phyloP scores from a whole-genome alignment of 2,113 vertebrate genomes.

The Vulpes vulpes region DNA sequence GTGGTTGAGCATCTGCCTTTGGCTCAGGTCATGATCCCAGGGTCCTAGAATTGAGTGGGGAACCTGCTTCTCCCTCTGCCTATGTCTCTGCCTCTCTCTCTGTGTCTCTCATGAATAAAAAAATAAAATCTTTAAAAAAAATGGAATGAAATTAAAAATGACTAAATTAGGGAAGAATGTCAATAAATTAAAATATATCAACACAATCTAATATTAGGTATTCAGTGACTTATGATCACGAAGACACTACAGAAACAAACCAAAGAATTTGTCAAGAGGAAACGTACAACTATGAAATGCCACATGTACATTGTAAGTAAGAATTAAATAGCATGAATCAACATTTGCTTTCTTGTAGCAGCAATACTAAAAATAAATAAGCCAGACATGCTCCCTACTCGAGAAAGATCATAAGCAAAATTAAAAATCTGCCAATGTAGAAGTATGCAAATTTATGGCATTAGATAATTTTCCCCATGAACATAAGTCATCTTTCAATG shows the following conservation, averaged over 20 bases:
- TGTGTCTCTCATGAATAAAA: too few relatives aligned
- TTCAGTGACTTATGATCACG: not conserved
- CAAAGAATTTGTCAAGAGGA: not conserved
- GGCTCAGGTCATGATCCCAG: too few relatives aligned
- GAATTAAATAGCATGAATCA: slow-evolving; percentile 25
- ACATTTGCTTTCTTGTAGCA: slow-evolving; percentile 61
- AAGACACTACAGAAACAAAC: not conserved
- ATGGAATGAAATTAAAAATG: not conserved
- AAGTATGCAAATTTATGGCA: slow-evolving; percentile 42
- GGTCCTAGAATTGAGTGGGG: too few relatives aligned
- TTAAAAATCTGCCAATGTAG: slow-evolving; percentile 54
- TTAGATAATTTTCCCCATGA: slow-evolving; percentile 37
- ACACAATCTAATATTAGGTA: not conserved
- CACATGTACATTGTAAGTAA: slow-evolving; percentile 5
- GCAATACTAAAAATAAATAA: slow-evolving; percentile 57
- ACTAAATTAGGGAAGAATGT: not conserved
- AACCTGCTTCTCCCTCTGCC: too few relatives aligned
- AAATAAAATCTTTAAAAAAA: not conserved
- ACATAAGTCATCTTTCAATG: slow-evolving; percentile 39
- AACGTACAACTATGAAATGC: slow-evolving; percentile 20
- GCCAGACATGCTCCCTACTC: not conserved
- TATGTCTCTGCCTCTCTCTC: too few relatives aligned
- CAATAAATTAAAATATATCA: not conserved
- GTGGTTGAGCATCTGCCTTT: too few relatives aligned
- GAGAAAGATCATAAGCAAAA: slow-evolving; percentile 55